These are phyloP conservation scores for Paragorgia papillata DNA, from an alignment of 92 coral and sea anemone genomes.

Conservation along the genomic window DNA sequence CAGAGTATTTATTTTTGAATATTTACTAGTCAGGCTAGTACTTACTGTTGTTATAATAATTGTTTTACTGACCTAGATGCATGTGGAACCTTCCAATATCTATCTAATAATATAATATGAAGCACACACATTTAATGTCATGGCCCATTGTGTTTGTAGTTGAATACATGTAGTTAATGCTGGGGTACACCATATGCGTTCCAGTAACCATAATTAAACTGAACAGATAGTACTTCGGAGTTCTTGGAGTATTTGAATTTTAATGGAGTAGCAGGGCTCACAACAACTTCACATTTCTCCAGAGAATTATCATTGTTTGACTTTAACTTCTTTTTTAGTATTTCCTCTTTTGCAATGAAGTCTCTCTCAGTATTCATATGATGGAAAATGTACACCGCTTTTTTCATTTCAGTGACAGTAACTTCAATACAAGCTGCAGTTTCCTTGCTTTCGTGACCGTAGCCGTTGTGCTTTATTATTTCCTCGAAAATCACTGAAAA, in stretches of 20 bases:
- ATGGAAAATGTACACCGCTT: slow-evolving; percentile 55
- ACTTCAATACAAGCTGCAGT: slow-evolving; percentile 39
- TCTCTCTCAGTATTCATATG: no score
- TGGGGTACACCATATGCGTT: slow-evolving; percentile 23
- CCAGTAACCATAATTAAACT: slow-evolving; percentile 23
- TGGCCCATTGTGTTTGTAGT: no score
- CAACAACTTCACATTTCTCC: no score
- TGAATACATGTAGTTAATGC: slow-evolving; percentile 13
- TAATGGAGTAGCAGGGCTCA: background rate
- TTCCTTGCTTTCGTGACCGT: slow-evolving; percentile 41
- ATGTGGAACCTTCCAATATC: no score
- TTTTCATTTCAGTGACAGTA: slow-evolving; percentile 43
- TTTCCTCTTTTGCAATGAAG: no score
- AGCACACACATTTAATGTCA: no score
- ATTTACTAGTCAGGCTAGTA: no score
- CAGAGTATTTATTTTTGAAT: no score
- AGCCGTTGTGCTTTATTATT: slow-evolving; percentile 49
- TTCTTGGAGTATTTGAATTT: slow-evolving; percentile 16
- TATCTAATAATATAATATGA: background rate
- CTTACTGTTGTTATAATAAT: no score
- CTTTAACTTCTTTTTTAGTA: slow-evolving; percentile 25
- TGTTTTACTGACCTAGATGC: no score
- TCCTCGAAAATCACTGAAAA: slow-evolving; percentile 45
- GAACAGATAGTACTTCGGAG: slow-evolving; percentile 15
- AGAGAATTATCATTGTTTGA: background rate